These are phyloP conservation scores for Spea multiplicata DNA, from an alignment of 2,113 vertebrate genomes.

Conservation along the genomic window DNA sequence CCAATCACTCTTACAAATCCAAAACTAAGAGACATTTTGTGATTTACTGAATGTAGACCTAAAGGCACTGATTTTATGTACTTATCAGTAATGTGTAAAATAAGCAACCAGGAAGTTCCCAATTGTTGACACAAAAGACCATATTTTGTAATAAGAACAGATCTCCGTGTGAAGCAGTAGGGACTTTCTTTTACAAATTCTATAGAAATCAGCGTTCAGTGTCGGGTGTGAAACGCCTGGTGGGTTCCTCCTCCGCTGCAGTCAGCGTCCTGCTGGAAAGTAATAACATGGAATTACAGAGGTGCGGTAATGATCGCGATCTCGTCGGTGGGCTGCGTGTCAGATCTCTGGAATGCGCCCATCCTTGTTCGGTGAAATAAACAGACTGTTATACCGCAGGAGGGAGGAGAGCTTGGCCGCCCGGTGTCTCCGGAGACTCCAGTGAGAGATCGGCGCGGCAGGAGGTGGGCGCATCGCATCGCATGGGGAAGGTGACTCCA, in stretches of 20 bases:
- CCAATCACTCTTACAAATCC: no score
- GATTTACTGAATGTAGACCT: no score
- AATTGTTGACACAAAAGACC: not conserved
- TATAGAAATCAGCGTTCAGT: no score
- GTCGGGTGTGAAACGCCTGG: not conserved
- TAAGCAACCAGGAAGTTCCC: no score
- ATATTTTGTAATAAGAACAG: no score
- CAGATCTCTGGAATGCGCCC: conserved; percentile 29
- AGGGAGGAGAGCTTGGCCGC: conserved; percentile 5
- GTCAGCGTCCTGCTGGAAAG: not conserved
- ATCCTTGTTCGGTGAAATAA: conserved; percentile 1
- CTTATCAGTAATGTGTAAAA: no score
- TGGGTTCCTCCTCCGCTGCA: not conserved
- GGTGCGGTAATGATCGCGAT: not conserved
- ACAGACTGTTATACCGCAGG: not conserved
- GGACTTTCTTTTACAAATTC: no score
- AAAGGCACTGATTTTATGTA: no score
- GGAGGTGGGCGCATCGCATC: not conserved
- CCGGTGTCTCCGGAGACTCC: not conserved
- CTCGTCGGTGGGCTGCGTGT: not conserved
- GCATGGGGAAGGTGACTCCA: not conserved
- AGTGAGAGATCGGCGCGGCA: not conserved
- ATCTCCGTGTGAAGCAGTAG: no score
- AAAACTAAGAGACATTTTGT: no score
- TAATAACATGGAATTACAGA: not conserved